Conservation (phyloP, 1,140 invertebrate species). For the Goniozus legneri region DNA sequence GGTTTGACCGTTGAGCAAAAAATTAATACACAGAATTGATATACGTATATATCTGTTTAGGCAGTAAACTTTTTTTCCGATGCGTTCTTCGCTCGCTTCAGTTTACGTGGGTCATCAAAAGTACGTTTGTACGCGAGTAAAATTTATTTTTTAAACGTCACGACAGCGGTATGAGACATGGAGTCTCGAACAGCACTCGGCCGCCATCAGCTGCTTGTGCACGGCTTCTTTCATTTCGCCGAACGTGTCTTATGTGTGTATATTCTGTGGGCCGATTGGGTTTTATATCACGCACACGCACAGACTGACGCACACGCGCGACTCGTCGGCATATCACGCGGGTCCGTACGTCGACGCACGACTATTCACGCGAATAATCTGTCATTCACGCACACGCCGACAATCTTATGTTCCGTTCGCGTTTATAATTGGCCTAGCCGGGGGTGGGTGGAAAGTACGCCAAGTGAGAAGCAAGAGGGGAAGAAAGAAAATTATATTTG, state of each 20-base stretch:
- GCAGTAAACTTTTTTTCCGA: slow-evolving; percentile 13
- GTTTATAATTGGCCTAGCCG: too few species aligned
- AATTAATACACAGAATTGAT: slow-evolving; percentile 21
- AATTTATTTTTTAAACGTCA: slow-evolving; percentile 16
- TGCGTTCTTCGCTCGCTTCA: slow-evolving; percentile 8
- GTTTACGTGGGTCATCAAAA: slow-evolving; percentile 5
- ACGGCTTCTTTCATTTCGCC: slow-evolving; percentile 35
- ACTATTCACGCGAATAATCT: too few species aligned
- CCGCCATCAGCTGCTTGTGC: slow-evolving; percentile 37
- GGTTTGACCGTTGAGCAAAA: slow-evolving; percentile 8
- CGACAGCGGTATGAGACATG: slow-evolving; percentile 15
- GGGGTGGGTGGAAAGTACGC: too few species aligned
- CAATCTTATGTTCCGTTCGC: too few species aligned
- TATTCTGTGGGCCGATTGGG: too few species aligned
- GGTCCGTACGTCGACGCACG: too few species aligned
- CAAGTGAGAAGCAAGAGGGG: too few species aligned
- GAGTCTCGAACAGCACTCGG: slow-evolving; percentile 25
- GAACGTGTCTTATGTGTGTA: neutral
- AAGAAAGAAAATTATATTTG: too few species aligned
- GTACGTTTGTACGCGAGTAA: slow-evolving; percentile 11
- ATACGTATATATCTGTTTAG: slow-evolving; percentile 13
- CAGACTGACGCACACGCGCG: too few species aligned
- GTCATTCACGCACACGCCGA: too few species aligned
- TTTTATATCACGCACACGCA: too few species aligned
- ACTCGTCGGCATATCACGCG: too few species aligned